phyloP scores from a whole-genome alignment of 53 echinoderm and acorn worm genomes.

The Patiria pectinifera region DNA sequence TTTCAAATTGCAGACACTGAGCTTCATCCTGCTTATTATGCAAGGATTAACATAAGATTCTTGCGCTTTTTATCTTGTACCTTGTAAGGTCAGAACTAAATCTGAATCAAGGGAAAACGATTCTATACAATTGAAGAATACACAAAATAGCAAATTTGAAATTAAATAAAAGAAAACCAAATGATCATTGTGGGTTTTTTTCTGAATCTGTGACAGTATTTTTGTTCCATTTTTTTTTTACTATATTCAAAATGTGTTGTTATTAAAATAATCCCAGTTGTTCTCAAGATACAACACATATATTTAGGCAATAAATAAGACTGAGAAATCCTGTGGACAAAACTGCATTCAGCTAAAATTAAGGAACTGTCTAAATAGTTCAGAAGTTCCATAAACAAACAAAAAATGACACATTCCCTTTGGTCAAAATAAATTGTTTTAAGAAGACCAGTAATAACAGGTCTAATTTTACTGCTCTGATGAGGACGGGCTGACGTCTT shows the following conservation, averaged over 20 bases:
- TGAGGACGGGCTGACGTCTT: no score
- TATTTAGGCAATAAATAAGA: background rate
- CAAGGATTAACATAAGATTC: background rate
- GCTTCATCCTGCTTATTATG: background rate
- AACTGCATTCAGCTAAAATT: no score
- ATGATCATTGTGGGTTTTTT: background rate
- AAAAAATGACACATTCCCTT: no score
- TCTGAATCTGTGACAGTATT: background rate
- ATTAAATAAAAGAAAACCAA: background rate
- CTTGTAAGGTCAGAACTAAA: background rate
- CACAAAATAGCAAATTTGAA: background rate
- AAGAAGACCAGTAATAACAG: no score
- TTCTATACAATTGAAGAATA: background rate
- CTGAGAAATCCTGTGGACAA: background rate
- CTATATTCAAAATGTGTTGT: background rate
- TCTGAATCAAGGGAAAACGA: background rate
- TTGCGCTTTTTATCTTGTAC: background rate
- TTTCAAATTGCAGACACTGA: background rate
- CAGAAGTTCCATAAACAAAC: no score
- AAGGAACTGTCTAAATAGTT: no score
- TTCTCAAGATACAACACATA: background rate
- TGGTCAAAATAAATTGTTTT: no score
- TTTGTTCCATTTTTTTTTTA: background rate
- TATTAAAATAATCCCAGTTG: background rate
- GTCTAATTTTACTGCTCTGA: no score